A percentile compares a stretch with the other conserved stretches of the same genome.
phyloP scores from a whole-genome alignment of 2,888 invertebrate genomes.

The Orgyia antiqua region DNA sequence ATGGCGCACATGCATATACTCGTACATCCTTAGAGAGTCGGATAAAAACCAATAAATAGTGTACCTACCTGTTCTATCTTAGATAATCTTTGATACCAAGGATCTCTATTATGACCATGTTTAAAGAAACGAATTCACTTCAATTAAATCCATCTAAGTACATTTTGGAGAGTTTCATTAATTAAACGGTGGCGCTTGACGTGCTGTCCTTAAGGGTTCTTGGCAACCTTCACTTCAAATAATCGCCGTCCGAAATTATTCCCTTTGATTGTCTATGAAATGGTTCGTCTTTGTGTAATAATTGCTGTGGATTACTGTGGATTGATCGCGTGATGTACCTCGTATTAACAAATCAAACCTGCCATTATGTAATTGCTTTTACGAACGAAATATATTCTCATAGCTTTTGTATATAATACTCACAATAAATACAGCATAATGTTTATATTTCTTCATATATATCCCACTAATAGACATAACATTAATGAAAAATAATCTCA shows the following conservation, averaged over 20 bases:
- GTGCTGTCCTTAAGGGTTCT: slow-evolving; percentile 31
- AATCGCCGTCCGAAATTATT: slow-evolving; percentile 63
- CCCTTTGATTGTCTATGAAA: slow-evolving; percentile 60
- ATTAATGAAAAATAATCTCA: too few species aligned
- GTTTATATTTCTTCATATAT: too few species aligned
- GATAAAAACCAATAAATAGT: too few species aligned
- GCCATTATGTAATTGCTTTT: not conserved
- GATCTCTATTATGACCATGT: too few species aligned
- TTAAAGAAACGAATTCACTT: slow-evolving; percentile 20
- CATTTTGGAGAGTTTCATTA: slow-evolving; percentile 46
- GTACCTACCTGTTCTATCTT: too few species aligned
- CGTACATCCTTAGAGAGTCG: too few species aligned
- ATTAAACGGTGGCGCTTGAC: slow-evolving; percentile 53
- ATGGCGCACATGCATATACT: too few species aligned
- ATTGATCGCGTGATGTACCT: slow-evolving; percentile 26
- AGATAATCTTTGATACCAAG: too few species aligned
- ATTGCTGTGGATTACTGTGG: slow-evolving; percentile 44
- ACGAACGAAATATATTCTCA: too few species aligned
- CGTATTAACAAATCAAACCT: slow-evolving; percentile 18
- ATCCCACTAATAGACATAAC: too few species aligned
- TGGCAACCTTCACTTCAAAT: slow-evolving; percentile 49
- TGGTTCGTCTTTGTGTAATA: slow-evolving; percentile 45
- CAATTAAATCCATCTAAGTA: slow-evolving; percentile 25
- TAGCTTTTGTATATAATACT: too few species aligned
- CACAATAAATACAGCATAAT: too few species aligned